Percentiles rank a stretch among this genome's conserved stretches.
phyloP scores from a whole-genome alignment of 1,140 invertebrate species.

The Drosophila tani region DNA sequence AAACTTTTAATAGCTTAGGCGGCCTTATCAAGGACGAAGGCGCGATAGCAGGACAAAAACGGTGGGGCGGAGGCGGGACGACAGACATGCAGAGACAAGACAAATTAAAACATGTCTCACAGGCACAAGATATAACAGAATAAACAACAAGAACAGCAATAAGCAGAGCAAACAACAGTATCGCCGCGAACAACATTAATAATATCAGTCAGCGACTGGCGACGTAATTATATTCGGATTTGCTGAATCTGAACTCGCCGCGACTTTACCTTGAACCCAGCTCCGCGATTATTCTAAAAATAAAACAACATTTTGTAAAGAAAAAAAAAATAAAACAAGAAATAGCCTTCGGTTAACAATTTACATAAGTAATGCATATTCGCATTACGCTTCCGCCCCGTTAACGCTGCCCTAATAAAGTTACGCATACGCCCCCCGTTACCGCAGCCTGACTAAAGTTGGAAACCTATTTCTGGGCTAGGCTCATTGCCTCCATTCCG shows the following conservation, averaged over 20 bases:
- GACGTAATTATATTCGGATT: conserved; percentile 51
- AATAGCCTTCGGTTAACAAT: conserved; percentile 23
- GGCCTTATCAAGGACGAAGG: conserved; percentile 59
- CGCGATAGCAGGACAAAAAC: conserved; percentile 7
- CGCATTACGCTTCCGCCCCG: conserved; percentile 43
- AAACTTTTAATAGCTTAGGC: conserved; percentile 77
- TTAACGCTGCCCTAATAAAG: conserved; percentile 13
- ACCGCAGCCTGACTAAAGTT: conserved; percentile 25
- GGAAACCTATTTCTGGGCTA: conserved; percentile 36
- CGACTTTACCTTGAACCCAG: conserved; percentile 24
- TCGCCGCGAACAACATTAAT: conserved; percentile 44
- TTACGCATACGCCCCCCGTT: conserved; percentile 41
- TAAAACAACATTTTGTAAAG: conserved; percentile 1
- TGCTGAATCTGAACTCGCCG: conserved; percentile 7
- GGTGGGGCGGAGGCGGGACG: neutral
- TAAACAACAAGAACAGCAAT: conserved; percentile 32
- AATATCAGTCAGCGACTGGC: conserved; percentile 43
- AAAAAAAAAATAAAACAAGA: neutral
- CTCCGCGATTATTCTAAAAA: conserved; percentile 3
- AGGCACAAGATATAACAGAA: conserved; percentile 60
- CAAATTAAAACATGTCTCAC: conserved; percentile 67
- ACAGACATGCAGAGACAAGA: conserved; percentile 48
- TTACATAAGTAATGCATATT: conserved; percentile 31
- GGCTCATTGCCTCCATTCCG: conserved; percentile 35
- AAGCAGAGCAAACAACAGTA: conserved; percentile 35